Conservation (phyloP, 2,113 vertebrate species). For the Murina feae region DNA sequence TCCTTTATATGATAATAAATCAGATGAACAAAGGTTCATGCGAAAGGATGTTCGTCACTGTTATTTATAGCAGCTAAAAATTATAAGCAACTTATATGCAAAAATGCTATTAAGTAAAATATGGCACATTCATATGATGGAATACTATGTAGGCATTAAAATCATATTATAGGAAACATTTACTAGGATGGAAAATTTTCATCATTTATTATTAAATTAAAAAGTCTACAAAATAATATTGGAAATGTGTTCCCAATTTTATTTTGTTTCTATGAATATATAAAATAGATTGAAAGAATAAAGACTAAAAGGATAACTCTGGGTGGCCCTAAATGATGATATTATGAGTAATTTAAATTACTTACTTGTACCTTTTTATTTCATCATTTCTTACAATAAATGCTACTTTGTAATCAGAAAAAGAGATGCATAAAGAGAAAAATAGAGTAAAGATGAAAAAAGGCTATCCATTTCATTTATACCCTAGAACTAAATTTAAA, state of each 20-base stretch:
- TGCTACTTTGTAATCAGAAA: conserved; percentile 37
- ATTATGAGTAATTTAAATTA: conserved; percentile 59
- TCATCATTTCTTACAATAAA: conserved; percentile 55
- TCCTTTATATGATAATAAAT: conserved; percentile 39
- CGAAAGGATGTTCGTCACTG: neutral
- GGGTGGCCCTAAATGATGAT: neutral
- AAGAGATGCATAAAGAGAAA: conserved; percentile 35
- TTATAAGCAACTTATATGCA: conserved; percentile 47
- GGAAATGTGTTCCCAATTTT: conserved; percentile 18
- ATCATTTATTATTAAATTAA: conserved; percentile 62
- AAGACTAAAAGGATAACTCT: conserved; percentile 54
- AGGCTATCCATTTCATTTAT: conserved; percentile 34
- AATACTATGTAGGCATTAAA: conserved; percentile 29
- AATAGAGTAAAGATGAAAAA: neutral
- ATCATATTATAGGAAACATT: conserved; percentile 28
- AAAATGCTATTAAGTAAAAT: conserved; percentile 62
- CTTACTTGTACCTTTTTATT: conserved; percentile 27
- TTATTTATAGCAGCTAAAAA: conserved; percentile 43
- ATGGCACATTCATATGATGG: conserved; percentile 9
- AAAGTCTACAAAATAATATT: conserved; percentile 44
- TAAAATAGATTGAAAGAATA: conserved; percentile 52
- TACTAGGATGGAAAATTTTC: conserved; percentile 33
- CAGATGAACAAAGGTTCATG: conserved; percentile 33
- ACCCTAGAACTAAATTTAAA: conserved; percentile 36
- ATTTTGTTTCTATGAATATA: conserved; percentile 40